These are phyloP conservation scores for Gorsachius magnificus DNA, from an alignment of 2,797 vertebrate genomes.

Conservation along the genomic window DNA sequence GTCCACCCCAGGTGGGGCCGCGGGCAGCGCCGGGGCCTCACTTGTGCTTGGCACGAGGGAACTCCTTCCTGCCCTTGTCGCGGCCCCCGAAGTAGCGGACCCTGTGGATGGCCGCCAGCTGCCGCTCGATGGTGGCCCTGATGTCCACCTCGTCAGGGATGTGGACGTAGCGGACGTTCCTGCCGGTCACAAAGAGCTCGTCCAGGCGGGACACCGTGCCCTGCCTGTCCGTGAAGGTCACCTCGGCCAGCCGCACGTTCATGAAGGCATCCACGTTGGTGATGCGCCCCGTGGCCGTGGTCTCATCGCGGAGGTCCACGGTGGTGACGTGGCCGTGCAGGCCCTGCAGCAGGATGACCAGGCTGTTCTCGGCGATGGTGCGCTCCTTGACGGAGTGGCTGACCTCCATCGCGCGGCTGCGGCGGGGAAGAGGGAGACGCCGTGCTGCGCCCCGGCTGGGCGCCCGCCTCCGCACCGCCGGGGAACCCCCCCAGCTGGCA, in stretches of 20 bases:
- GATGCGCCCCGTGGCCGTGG: conserved; percentile 82
- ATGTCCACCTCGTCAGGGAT: conserved; percentile 92
- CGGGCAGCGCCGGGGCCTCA: background rate
- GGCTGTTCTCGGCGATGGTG: conserved; percentile 92
- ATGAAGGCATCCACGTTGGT: conserved; percentile 95
- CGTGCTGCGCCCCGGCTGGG: background rate
- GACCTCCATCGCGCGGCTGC: conserved; percentile 66
- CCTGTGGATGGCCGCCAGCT: conserved; percentile 86
- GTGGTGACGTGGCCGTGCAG: conserved; percentile 87
- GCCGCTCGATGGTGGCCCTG: conserved; percentile 83
- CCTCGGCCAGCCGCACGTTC: conserved; percentile 88
- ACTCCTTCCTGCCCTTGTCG: conserved; percentile 86
- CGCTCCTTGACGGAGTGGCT: conserved; percentile 90
- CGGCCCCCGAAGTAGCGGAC: conserved; percentile 85
- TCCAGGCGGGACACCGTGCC: conserved; percentile 78
- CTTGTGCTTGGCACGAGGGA: conserved; percentile 45
- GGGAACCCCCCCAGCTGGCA: too few relatives aligned
- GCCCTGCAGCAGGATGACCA: conserved; percentile 93
- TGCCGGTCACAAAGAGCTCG: conserved; percentile 90
- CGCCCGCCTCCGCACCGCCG: fast-evolving
- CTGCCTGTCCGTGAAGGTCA: conserved; percentile 82
- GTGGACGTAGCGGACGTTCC: conserved; percentile 93
- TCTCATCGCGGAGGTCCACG: conserved; percentile 92
- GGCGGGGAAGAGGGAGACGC: background rate
- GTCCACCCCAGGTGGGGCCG: background rate